Base-by-base conservation (phyloP, 2,888 invertebrate species). In the Ptychoptera contaminata region DNA sequence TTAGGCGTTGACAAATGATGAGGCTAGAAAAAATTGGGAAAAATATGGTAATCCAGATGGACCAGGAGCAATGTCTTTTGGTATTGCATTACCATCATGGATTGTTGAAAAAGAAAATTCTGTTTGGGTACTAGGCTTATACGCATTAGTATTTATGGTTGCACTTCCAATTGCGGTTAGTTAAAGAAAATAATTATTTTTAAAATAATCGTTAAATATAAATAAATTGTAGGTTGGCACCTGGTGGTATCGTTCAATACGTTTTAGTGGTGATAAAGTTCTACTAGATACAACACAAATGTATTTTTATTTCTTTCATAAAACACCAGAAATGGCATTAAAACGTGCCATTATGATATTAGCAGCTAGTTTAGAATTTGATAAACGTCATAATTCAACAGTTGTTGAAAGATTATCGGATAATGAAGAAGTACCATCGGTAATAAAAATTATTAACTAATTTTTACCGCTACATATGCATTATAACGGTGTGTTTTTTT, bases 21-120 rank as follows among this genome's bases (percentile, higher is more conserved):
- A 96, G 63, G 86, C 97, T 2, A 76, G 90, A 50, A 82, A 84
- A 61, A 99, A 99, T 68, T 99, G 94, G 91, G 94, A 97, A 61
- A 90, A 90, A 62, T 94, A 96, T 74, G 98, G 98, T 16, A 98
- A 99, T 71, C 98, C 98, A 1, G 98, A 99, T 73, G 98, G 98
- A 3, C 98, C 98, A 0, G 96, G 94, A 50, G 97, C 94, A 16
- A 97, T 94, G 80, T 92, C 91, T 56, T 98, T 99, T 74, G 98
- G 98, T 47, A 99, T 99, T 61, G 98, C 98, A 8, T 65, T 99
- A 44, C 98, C 98, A 7, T 96, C 97, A 44, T 99, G 98, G 98
- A 94, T 99, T 63, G 94, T 99, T 9, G 96, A 97, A 60, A 94
- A 97, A 63, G 93, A 98, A 67, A 98, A 99, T 63, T 96, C 96